Conservation (phyloP, 2,113 vertebrate species). For the Laticauda colubrina region DNA sequence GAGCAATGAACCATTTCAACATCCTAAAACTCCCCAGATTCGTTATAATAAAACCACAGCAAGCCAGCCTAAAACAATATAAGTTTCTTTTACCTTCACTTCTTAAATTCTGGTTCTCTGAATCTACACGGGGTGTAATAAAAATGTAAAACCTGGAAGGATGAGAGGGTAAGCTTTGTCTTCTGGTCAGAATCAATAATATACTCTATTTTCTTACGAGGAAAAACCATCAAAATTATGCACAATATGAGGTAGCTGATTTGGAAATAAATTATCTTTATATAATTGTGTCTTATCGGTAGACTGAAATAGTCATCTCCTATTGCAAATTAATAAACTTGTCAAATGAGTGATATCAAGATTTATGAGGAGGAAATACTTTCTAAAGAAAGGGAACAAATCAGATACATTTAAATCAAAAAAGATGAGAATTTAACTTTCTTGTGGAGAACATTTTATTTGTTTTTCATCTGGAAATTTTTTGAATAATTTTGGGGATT, state of each 20-base stretch:
- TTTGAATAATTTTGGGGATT: conserved; percentile 71
- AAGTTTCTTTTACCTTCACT: not conserved
- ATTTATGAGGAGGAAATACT: conserved; percentile 63
- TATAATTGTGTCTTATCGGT: conserved; percentile 52
- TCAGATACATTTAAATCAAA: conserved; percentile 69
- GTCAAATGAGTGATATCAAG: conserved; percentile 66
- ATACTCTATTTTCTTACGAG: conserved; percentile 45
- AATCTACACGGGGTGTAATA: not conserved
- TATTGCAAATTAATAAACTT: conserved; percentile 63
- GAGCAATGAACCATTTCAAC: not conserved
- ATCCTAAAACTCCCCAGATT: not conserved
- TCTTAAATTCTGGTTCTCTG: not conserved
- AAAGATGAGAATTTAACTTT: conserved; percentile 71
- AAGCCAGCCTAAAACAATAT: not conserved
- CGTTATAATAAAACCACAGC: not conserved
- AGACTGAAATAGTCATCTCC: conserved; percentile 42
- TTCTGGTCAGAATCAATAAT: conserved; percentile 39
- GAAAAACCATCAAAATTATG: conserved; percentile 40
- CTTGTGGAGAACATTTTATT: conserved; percentile 55
- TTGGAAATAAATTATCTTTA: conserved; percentile 62
- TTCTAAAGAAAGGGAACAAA: conserved; percentile 62
- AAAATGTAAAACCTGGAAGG: not conserved
- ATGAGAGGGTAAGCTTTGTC: not conserved
- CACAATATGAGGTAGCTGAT: conserved; percentile 56
- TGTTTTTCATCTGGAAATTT: conserved; percentile 43